These are phyloP conservation scores for Ischnura elegans DNA, from an alignment of 2,888 invertebrate genomes.

Conservation along the genomic window DNA sequence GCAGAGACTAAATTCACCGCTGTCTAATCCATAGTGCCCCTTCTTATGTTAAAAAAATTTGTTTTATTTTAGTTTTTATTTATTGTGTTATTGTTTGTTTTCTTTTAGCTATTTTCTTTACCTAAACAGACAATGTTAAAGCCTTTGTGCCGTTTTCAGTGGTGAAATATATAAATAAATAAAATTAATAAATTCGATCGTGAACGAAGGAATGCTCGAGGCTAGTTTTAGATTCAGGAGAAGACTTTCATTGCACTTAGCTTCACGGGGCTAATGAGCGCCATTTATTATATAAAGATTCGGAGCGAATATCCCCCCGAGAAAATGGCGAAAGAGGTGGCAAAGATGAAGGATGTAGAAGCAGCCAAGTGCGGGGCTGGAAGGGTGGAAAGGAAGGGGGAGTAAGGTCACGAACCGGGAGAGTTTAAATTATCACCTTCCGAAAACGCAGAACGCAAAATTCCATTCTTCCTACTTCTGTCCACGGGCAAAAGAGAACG, in stretches of 20 bases:
- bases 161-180: too few species aligned
- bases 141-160: too few species aligned
- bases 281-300: neutral
- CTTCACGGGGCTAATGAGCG: neutral
- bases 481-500: constrained; percentile 11
- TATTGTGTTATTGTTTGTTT: too few species aligned
- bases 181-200: too few species aligned
- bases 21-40: too few species aligned
- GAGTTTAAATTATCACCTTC: constrained; percentile 21
- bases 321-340: neutral
- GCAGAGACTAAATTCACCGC: too few species aligned
- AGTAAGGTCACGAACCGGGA: too few species aligned
- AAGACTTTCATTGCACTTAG: neutral
- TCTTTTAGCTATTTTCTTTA: too few species aligned
- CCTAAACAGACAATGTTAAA: too few species aligned
- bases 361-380: neutral
- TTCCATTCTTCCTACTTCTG: constrained; percentile 26
- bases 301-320: neutral
- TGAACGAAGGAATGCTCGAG: neutral
- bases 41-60: too few species aligned
- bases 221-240: neutral
- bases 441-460: neutral
- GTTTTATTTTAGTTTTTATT: too few species aligned
- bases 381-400: neutral
- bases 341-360: neutral